Evolutionary conservation across 1,140 invertebrate species (phyloP), one percentile per base, ranked within the genome.

Genomic region (Drosophila hydei): DNA sequence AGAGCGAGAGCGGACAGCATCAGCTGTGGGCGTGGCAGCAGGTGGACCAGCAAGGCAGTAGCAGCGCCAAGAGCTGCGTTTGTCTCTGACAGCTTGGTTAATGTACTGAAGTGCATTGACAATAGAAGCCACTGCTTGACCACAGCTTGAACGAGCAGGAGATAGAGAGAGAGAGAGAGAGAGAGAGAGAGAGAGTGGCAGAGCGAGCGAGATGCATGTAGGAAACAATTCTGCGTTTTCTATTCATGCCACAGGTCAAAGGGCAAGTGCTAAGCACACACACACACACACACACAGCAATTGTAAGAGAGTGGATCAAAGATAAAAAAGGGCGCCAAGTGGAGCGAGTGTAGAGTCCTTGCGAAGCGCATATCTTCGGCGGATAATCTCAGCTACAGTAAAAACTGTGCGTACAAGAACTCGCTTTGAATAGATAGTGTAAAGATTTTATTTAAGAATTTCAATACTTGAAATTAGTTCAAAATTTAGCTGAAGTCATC

Each of bases 81-180:
- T 85, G 81, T 72, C 77, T 61, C 77, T 87, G 81, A 88, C 81
- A 87, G 81, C 79, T 33, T 87, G 81, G 74, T 69, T 87, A 85
- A 85, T 87, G 81, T 85, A 61, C 56, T 85, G 83, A 65, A 87
- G 81, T 87, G 81, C 81, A 87, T 87, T 87, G 81, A 88, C 83
- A 87, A 87, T 81, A 87, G 73, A 62, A 73, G 63, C 59, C 72
- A 77, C 61, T 52, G 70, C 80, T 79, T 84, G 80, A 85, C 76
- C 77, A 75, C 52, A 14, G 30, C 30, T 33, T 12, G 2, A 33
- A 11, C 71, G 60, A 62, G 67, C 47, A 42, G 33, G 30, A 54
- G 23, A 42, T 30, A 55, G 55, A 27, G 19, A 52, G 59, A 47
- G 16, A 6, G 16, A 19, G 19, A 4, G 11, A 38, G 12, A 30